These are phyloP conservation scores for Cinclus cinclus DNA, from an alignment of 2,113 vertebrate species.

Conservation along the genomic window DNA sequence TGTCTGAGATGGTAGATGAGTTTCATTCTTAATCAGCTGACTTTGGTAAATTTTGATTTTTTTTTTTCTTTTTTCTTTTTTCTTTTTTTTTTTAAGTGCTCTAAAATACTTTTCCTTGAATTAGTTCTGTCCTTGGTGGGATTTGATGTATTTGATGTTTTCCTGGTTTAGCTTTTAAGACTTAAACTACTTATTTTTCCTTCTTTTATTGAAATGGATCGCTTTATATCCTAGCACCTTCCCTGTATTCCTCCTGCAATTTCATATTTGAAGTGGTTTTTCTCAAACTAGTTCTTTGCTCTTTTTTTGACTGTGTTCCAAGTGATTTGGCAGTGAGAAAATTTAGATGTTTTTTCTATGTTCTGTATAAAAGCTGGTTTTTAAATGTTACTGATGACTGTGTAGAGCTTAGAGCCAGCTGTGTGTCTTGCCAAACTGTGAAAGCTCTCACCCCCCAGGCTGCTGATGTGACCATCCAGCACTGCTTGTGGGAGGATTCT, in stretches of 20 bases:
- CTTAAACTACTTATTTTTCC: not conserved
- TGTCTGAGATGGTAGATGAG: not conserved
- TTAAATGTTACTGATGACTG: conserved; percentile 31
- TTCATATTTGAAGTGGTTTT: not conserved
- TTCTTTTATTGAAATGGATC: not conserved
- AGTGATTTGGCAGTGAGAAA: conserved; percentile 10
- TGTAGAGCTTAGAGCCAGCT: conserved; percentile 8
- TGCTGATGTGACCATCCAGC: not conserved
- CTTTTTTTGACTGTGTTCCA: not conserved
- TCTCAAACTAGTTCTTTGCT: not conserved
- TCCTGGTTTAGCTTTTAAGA: not conserved
- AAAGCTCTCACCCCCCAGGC: not conserved
- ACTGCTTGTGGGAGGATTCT: not conserved
- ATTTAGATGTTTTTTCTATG: not conserved
- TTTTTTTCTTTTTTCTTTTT: not conserved
- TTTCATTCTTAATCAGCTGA: not conserved
- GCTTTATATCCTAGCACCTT: not conserved
- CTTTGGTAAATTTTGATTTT: not conserved
- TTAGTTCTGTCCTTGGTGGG: not conserved
- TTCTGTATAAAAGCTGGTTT: not conserved
- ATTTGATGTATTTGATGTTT: not conserved
- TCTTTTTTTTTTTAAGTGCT: not conserved
- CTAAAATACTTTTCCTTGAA: not conserved
- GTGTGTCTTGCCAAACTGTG: not conserved
- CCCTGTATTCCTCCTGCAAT: not conserved